phyloP scores from a whole-genome alignment of 2,888 invertebrate genomes.

The Agrochola lychnidis region DNA sequence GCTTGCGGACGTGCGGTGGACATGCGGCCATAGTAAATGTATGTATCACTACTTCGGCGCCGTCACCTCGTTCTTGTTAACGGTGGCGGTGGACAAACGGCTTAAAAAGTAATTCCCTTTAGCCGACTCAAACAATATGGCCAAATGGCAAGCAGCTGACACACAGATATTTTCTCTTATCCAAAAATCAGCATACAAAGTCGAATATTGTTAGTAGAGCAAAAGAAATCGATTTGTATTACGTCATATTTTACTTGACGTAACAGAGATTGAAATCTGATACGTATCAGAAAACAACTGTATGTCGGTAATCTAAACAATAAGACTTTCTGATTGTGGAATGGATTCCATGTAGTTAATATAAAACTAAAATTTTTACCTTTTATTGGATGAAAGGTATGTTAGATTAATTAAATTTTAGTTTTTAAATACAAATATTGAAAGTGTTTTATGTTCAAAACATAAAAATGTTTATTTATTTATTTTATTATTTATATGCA shows the following conservation, averaged over 20 bases:
- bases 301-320: conserved; percentile 41
- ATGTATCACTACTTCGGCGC: too few relatives aligned
- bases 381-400: conserved; percentile 20
- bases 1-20: too few relatives aligned
- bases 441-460: neutral
- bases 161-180: conserved; percentile 23
- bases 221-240: conserved; percentile 49
- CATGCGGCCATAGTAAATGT: too few relatives aligned
- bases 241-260: conserved; percentile 37
- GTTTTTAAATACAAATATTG: neutral
- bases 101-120: neutral
- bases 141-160: conserved; percentile 39
- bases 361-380: conserved; percentile 14
- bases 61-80: too few relatives aligned
- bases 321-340: conserved; percentile 34
- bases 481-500: too few relatives aligned
- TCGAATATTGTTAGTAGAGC: conserved; percentile 36
- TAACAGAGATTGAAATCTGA: conserved; percentile 46
- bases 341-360: conserved; percentile 25
- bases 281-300: conserved; percentile 45
- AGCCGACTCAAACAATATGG: conserved; percentile 32
- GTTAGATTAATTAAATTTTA: neutral
- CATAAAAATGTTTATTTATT: too few relatives aligned
- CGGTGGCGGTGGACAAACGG: too few relatives aligned
- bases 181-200: conserved; percentile 38